Evolutionary conservation across 1,140 invertebrate genomes (phyloP), one percentile per base, ranked within the genome.

Genomic region (Berghia stephanieae): DNA sequence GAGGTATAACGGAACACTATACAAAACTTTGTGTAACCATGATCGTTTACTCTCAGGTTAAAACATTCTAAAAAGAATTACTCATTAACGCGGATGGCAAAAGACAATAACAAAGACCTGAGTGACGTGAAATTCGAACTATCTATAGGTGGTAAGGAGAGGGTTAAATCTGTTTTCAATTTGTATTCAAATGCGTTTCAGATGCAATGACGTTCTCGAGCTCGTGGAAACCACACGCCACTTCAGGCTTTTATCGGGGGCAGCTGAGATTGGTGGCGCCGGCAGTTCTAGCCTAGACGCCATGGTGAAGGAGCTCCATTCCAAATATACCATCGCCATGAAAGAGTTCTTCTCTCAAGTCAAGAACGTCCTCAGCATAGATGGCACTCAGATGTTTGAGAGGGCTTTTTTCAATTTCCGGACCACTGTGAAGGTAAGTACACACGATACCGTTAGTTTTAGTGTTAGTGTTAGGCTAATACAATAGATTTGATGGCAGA

Each of bases 151-250:
- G n/a, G n/a, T n/a, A n/a, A n/a, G n/a, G n/a, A n/a, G n/a, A n/a
- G n/a, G n/a, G n/a, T n/a, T n/a, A n/a, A n/a, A n/a, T n/a, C n/a
- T n/a, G n/a, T n/a, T n/a, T n/a, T n/a, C n/a, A n/a, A n/a, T n/a
- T n/a, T n/a, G n/a, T n/a, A n/a, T n/a, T n/a, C n/a, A n/a, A n/a
- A n/a, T n/a, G n/a, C n/a, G n/a, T 70, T 79, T 16, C 74, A 89
- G 89, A 74, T 90, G 89, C 69, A 90, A 89, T 80, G 89, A 90
- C 84, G 88, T 89, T 8, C 81, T 89, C 43, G 88, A 89, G 71
- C 80, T 90, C 31, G 86, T 89, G 3, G 87, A 89, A 76, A 89
- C 89, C 3, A 89, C 88, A 10, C 77, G 85, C 24, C 88, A 90
- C 78, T 90, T 90, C 83, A 83, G 86, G 31, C 81, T 88, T 36